Percentiles rank a stretch among this genome's conserved stretches.
Evolutionary conservation across 2,113 vertebrate species (phyloP).

Genomic region (Pionites leucogaster): DNA sequence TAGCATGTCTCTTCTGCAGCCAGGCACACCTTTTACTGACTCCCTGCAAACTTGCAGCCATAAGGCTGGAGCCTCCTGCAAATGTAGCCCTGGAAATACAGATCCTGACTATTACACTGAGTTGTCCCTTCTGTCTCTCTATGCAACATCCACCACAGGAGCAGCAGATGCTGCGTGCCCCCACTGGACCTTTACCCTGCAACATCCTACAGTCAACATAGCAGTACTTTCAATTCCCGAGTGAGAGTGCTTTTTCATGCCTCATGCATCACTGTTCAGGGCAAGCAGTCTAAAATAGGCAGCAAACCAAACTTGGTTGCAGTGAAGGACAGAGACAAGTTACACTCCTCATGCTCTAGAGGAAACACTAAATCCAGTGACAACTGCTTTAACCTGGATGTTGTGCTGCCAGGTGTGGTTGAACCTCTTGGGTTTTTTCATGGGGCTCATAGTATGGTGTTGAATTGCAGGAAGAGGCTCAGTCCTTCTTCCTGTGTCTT

Average conservation of each 20-base stretch:
- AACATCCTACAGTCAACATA: neutral
- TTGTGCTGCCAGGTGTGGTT: neutral
- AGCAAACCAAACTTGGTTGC: neutral
- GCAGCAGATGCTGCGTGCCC: neutral
- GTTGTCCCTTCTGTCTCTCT: neutral
- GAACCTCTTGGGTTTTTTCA: neutral
- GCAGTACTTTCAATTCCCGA: neutral
- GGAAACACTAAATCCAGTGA: neutral
- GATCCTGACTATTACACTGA: accelerated
- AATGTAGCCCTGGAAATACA: neutral
- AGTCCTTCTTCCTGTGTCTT: neutral
- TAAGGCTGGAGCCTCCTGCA: neutral
- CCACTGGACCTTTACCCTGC: neutral
- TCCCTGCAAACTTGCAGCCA: neutral
- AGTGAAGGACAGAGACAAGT: neutral
- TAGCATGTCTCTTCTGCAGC: neutral
- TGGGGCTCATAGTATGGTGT: neutral
- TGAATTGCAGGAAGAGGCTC: neutral
- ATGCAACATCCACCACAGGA: accelerated
- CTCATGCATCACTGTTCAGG: neutral
- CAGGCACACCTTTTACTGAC: neutral
- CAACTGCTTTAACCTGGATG: neutral
- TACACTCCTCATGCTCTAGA: neutral
- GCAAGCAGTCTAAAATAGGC: neutral
- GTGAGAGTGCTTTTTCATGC: neutral